Conservation (phyloP, 2,113 vertebrate species). For the Spermophilus dauricus region DNA sequence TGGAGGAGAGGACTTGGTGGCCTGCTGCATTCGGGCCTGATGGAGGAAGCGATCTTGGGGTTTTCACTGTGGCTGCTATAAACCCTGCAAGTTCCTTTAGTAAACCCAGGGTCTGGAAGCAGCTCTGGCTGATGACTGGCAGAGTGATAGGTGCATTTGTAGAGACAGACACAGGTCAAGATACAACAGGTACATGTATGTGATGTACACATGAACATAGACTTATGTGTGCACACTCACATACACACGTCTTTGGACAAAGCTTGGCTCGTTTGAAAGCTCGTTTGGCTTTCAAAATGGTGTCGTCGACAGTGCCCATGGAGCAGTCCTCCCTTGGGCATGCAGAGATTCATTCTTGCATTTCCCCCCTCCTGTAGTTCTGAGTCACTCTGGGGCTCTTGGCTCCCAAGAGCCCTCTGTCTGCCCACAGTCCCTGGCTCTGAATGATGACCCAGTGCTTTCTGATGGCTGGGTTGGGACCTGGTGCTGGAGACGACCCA, state of each 20-base stretch:
- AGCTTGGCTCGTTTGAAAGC: too few relatives aligned
- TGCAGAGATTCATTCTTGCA: background rate
- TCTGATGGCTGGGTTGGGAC: background rate
- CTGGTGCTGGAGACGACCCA: rapidly evolving
- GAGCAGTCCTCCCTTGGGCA: too few relatives aligned
- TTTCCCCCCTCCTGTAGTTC: background rate
- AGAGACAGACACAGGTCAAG: background rate
- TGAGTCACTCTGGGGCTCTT: background rate
- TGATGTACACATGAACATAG: background rate
- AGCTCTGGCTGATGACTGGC: background rate
- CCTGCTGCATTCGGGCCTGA: background rate
- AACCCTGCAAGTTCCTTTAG: too few relatives aligned
- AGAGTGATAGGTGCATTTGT: background rate
- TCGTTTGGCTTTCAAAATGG: background rate
- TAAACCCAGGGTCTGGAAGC: background rate
- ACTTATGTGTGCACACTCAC: too few relatives aligned
- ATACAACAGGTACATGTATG: background rate
- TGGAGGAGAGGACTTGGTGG: background rate
- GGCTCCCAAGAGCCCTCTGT: background rate
- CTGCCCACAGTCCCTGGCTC: background rate
- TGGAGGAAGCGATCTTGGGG: background rate
- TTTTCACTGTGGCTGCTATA: background rate
- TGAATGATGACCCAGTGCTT: background rate
- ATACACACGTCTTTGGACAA: background rate
- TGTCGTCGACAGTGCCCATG: background rate